Evolutionary conservation across 1,140 invertebrate species (phyloP), one percentile per base, ranked within the genome.

Genomic region (Oreohelix idahoensis): DNA sequence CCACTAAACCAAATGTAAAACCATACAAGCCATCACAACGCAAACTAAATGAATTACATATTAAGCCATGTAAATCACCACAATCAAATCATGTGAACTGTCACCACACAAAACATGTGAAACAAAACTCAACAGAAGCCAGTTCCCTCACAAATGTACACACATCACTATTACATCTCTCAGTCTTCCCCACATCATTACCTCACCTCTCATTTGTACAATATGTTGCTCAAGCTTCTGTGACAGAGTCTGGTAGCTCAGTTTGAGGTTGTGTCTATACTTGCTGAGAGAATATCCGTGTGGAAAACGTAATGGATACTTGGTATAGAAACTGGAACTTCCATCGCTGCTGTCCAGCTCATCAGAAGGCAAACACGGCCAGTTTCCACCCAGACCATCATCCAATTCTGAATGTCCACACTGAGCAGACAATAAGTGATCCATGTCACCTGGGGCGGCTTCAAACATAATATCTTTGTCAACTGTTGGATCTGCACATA

Each of bases 171-270:
- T 15, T 15, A 45, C 42, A 45, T 15, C 42, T 8, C 42, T 45
- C 5, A 5, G 5, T 45, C 42, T 8, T 23, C 53, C 23, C 53
- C 53, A 58, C 53, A n/a, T 58, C 1, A 58, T 58, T 58, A 2
- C 23, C 53, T 79, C 32, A 80, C 79, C 79, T 63, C 85, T 87
- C 45, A 91, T 69, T 20, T 86, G 66, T 38, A 84, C 69, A n/a
- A 92, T 92, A 58, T 89, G 80, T 15, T 88, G 86, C 73, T 89
- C 88, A 66, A 92, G 82, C 70, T 87, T 87, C 74, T 83, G 79
- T 15, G 89, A 89, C 69, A 88, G 86, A 35, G 86, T 89, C 73
- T 91, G 89, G 85, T 90, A 91, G 83, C 87, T 89, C 23, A 89
- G 76, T 81, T 91, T 91, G 0, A 90, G 80, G 51, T 89, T 89